Percentiles rank a stretch among this genome's conserved stretches.
Evolutionary conservation across 2,888 invertebrate species (phyloP).

Genomic region (Melitaea athalia): DNA sequence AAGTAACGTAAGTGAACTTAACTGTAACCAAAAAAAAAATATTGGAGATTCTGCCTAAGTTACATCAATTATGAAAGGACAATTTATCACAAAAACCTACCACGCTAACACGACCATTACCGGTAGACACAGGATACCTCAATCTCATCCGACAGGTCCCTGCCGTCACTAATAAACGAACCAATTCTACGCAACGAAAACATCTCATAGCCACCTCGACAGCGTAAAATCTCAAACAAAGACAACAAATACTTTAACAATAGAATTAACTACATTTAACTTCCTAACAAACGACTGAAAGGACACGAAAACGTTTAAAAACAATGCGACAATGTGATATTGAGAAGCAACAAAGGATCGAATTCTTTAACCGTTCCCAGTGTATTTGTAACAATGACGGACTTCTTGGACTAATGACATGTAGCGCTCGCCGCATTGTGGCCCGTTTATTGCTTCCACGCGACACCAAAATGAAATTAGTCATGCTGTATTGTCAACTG

Average conservation of each 20-base stretch:
- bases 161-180: slow-evolving; percentile 72
- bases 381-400: slow-evolving; percentile 61
- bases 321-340: slow-evolving; percentile 65
- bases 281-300: slow-evolving; percentile 78
- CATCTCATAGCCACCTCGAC: slow-evolving; percentile 55
- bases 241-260: slow-evolving; percentile 63
- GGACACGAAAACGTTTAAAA: slow-evolving; percentile 62
- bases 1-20: background rate
- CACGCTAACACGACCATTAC: slow-evolving; percentile 25
- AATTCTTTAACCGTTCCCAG: slow-evolving; percentile 64
- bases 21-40: background rate
- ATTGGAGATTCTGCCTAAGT: background rate
- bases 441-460: slow-evolving; percentile 78
- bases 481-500: slow-evolving; percentile 79
- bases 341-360: slow-evolving; percentile 53
- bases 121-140: slow-evolving; percentile 54
- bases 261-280: slow-evolving; percentile 77
- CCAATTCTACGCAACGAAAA: slow-evolving; percentile 68
- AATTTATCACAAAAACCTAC: background rate
- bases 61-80: background rate
- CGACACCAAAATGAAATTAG: slow-evolving; percentile 78
- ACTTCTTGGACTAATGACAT: slow-evolving; percentile 70
- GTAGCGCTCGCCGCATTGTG: slow-evolving; percentile 71
- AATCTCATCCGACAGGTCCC: slow-evolving; percentile 65
- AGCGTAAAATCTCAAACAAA: slow-evolving; percentile 64